Percentiles rank a stretch among this genome's conserved stretches.
phyloP scores from a whole-genome alignment of 1,140 invertebrate species.

The Centruroides sculpturatus region DNA sequence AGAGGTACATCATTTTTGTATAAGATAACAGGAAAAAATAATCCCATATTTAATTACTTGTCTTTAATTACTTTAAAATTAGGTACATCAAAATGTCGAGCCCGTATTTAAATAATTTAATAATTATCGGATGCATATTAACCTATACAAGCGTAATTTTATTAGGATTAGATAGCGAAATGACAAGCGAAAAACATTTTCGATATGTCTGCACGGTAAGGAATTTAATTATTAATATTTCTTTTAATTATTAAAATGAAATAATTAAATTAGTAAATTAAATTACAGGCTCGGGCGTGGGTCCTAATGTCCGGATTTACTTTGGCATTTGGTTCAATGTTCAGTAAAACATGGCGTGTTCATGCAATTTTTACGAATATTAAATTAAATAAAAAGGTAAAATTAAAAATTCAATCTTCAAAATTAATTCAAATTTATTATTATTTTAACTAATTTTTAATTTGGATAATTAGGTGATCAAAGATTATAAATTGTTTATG shows the following conservation, averaged over 20 bases:
- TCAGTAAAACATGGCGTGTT: conserved; percentile 96
- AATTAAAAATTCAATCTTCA: neutral
- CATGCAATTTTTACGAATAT: conserved; percentile 96
- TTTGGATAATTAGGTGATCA: conserved; percentile 55
- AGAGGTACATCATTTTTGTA: conserved; percentile 47
- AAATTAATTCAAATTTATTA: too few relatives aligned
- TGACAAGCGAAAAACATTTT: conserved; percentile 67
- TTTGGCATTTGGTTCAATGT: conserved; percentile 96
- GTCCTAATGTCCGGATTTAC: conserved; percentile 94
- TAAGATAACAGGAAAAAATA: too few relatives aligned
- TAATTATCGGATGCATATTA: conserved; percentile 92
- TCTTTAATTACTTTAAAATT: conserved; percentile 6
- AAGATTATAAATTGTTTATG: conserved; percentile 94
- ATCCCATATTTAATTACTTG: neutral
- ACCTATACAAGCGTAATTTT: conserved; percentile 93
- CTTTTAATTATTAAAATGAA: too few relatives aligned
- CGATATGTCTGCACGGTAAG: conserved; percentile 86
- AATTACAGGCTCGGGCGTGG: conserved; percentile 56
- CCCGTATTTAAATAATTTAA: conserved; percentile 95
- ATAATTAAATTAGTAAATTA: too few relatives aligned
- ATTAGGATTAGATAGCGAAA: conserved; percentile 79
- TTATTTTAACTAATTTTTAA: conserved; percentile 15
- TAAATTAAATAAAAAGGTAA: conserved; percentile 74
- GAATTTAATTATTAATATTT: neutral
- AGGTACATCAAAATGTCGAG: conserved; percentile 99